phyloP scores from a whole-genome alignment of 2,113 vertebrate genomes.

The Heloderma charlesbogerti region DNA sequence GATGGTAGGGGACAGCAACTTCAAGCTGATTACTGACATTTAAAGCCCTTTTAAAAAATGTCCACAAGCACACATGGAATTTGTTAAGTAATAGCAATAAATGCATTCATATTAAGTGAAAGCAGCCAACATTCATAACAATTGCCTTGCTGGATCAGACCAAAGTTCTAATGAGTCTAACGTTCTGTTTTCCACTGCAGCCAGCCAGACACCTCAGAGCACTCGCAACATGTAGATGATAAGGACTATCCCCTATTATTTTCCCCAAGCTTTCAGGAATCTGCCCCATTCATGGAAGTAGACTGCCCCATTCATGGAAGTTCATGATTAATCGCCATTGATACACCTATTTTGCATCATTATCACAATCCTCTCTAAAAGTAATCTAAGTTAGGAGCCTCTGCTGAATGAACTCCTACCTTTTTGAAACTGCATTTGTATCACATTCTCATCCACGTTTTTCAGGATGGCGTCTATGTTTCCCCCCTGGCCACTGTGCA shows the following conservation, averaged over 20 bases:
- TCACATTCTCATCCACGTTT: background rate
- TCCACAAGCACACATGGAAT: background rate
- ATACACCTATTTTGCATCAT: background rate
- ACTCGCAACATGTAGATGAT: background rate
- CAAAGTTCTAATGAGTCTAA: background rate
- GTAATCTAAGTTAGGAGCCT: background rate
- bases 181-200: too few relatives aligned
- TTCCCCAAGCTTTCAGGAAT: background rate
- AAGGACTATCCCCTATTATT: background rate
- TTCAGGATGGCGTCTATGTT: background rate
- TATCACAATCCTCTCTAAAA: background rate
- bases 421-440: background rate
- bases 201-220: background rate
- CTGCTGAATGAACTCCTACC: too few relatives aligned
- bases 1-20: background rate
- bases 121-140: background rate
- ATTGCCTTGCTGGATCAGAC: background rate
- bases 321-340: background rate
- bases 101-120: background rate
- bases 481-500: too few relatives aligned
- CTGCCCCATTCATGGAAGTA: too few relatives aligned
- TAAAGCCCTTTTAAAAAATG: background rate
- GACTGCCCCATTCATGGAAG: background rate
- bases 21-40: background rate
- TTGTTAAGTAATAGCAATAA: background rate